phyloP scores from a whole-genome alignment of 2,797 vertebrate species.

The Dermochelys coriacea region DNA sequence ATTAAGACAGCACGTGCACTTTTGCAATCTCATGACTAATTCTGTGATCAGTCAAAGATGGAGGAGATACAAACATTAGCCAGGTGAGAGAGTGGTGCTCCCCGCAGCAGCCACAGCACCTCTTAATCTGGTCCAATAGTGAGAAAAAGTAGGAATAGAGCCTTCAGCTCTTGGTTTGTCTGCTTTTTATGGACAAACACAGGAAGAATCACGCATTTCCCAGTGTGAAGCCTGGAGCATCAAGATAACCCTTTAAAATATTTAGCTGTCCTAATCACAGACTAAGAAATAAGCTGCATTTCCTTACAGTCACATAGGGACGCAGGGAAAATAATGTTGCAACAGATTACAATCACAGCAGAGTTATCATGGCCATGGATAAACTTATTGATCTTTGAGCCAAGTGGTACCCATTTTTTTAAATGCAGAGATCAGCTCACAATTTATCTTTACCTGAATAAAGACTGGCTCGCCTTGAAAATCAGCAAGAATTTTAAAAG shows the following conservation, averaged over 20 bases:
- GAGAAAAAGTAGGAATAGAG: fast-evolving
- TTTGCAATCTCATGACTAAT: neutral
- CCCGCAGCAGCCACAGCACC: neutral
- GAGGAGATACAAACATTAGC: neutral
- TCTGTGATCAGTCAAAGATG: neutral
- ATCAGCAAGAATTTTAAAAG: neutral
- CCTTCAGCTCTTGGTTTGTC: neutral
- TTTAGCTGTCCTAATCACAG: neutral
- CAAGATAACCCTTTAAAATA: neutral
- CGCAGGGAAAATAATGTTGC: neutral
- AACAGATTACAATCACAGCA: neutral
- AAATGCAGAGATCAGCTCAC: neutral
- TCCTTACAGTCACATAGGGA: neutral
- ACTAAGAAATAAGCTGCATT: neutral
- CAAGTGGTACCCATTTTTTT: fast-evolving
- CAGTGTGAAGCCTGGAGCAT: neutral
- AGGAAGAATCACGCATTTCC: neutral
- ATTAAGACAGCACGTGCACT: neutral
- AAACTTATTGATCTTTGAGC: neutral
- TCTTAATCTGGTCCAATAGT: neutral
- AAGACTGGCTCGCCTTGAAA: neutral
- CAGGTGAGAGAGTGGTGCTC: neutral
- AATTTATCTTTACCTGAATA: neutral
- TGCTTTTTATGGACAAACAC: fast-evolving
- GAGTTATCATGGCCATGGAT: neutral